Evolutionary conservation across 2,888 invertebrate genomes (phyloP).

Genomic region (Harpalus rufipes): DNA sequence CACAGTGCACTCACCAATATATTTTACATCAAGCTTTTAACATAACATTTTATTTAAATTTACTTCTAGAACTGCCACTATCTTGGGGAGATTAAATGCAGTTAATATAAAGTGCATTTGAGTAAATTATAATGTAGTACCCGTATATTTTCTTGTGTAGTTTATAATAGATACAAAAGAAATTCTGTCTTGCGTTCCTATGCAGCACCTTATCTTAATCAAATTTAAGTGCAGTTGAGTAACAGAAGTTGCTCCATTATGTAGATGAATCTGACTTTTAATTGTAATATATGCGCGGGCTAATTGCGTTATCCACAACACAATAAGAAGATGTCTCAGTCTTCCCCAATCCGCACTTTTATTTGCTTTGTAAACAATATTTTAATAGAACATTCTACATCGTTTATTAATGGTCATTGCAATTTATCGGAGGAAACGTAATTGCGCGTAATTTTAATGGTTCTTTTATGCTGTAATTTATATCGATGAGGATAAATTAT

Average conservation of each 20-base stretch:
- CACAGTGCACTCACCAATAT: too few relatives aligned
- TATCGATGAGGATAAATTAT: slow-evolving; percentile 18
- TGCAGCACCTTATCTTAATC: slow-evolving; percentile 30
- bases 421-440: slow-evolving; percentile 17
- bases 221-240: slow-evolving; percentile 22
- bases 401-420: slow-evolving; percentile 49
- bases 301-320: slow-evolving; percentile 41
- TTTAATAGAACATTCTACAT: slow-evolving; percentile 41
- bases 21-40: too few relatives aligned
- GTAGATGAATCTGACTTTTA: slow-evolving; percentile 39
- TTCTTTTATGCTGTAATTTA: slow-evolving; percentile 38
- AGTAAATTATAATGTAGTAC: too few relatives aligned
- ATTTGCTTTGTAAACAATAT: slow-evolving; percentile 52
- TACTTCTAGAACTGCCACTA: too few relatives aligned
- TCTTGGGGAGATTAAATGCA: too few relatives aligned
- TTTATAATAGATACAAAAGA: too few relatives aligned
- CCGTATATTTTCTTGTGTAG: too few relatives aligned
- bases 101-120: too few relatives aligned
- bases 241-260: slow-evolving; percentile 37
- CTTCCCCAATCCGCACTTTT: slow-evolving; percentile 1
- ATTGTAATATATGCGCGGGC: slow-evolving; percentile 44
- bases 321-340: slow-evolving; percentile 13
- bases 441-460: slow-evolving; percentile 43
- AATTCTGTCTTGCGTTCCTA: not conserved
- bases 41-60: too few relatives aligned